Conservation (phyloP, 2,888 invertebrate genomes). For the Acleris sparsana region DNA sequence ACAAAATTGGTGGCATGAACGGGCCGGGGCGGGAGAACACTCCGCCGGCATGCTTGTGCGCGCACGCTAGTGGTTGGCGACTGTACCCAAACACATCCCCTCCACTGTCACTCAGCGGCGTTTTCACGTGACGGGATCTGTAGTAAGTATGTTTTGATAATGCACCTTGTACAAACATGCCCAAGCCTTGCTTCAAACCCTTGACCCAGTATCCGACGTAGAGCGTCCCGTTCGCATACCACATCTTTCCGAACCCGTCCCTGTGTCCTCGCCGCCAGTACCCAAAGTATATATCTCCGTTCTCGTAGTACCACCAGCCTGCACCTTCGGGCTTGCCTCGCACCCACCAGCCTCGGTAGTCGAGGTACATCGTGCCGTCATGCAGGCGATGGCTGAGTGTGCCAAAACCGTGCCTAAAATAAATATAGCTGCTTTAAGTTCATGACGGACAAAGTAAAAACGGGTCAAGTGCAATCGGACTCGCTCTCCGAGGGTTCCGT, state of each 20-base stretch:
- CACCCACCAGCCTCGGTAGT: constrained; percentile 85
- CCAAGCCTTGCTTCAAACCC: constrained; percentile 75
- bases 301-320: constrained; percentile 82
- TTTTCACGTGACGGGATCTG: too few relatives aligned
- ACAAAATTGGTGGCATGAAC: too few relatives aligned
- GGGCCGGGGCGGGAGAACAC: too few relatives aligned
- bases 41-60: too few relatives aligned
- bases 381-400: constrained; percentile 67
- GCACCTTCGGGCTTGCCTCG: constrained; percentile 82
- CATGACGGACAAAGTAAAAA: too few relatives aligned
- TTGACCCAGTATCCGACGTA: constrained; percentile 85
- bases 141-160: too few relatives aligned
- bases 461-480: too few relatives aligned
- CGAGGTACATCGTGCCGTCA: constrained; percentile 69
- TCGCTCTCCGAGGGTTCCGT: too few relatives aligned
- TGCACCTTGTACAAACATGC: constrained; percentile 80
- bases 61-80: too few relatives aligned
- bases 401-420: constrained; percentile 83
- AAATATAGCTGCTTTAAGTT: too few relatives aligned
- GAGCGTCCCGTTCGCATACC: constrained; percentile 82
- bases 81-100: too few relatives aligned
- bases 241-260: constrained; percentile 85
- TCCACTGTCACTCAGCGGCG: too few relatives aligned
- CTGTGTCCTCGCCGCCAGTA: constrained; percentile 75
- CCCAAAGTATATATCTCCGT: constrained; percentile 85